A percentile compares a stretch with the other conserved stretches of the same genome.
Evolutionary conservation across 2,888 invertebrate species (phyloP).

Genomic region (Mythimna ferrago): DNA sequence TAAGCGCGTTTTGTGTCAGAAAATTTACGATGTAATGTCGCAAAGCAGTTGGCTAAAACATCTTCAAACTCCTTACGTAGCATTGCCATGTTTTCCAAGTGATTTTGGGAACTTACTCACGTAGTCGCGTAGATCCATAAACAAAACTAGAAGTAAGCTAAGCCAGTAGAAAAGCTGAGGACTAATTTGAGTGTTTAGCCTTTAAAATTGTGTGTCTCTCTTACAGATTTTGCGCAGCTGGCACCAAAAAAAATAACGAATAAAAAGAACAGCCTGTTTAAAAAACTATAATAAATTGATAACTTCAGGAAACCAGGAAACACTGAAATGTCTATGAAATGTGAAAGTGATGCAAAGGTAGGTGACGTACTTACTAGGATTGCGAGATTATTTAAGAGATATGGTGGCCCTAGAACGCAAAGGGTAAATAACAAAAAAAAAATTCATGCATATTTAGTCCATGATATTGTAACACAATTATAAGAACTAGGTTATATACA

Average conservation of each 20-base stretch:
- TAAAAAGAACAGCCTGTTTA: too few relatives aligned
- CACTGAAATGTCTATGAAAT: too few relatives aligned
- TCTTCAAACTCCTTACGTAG: slow-evolving; percentile 22
- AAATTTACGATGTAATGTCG: not conserved
- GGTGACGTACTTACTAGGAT: too few relatives aligned
- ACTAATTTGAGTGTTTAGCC: slow-evolving; percentile 14
- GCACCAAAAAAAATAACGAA: not conserved
- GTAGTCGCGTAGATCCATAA: slow-evolving; percentile 14
- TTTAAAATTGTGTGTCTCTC: not conserved
- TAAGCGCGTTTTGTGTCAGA: not conserved
- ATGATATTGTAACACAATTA: too few relatives aligned
- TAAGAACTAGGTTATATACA: too few relatives aligned
- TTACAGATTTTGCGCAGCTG: not conserved
- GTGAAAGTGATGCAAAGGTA: too few relatives aligned
- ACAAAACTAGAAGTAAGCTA: slow-evolving; percentile 9
- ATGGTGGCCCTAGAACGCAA: too few relatives aligned
- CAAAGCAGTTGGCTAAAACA: slow-evolving; percentile 19
- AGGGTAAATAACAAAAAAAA: too few relatives aligned
- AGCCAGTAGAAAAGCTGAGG: slow-evolving; percentile 9
- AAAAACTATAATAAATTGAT: not conserved
- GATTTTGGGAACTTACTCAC: slow-evolving; percentile 28
- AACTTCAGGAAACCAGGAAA: too few relatives aligned
- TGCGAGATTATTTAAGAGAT: too few relatives aligned
- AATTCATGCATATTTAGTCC: too few relatives aligned
- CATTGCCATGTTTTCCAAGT: slow-evolving; percentile 29